Base-by-base conservation (phyloP, 2,888 invertebrate genomes). In the Cantharis flavilabris region DNA sequence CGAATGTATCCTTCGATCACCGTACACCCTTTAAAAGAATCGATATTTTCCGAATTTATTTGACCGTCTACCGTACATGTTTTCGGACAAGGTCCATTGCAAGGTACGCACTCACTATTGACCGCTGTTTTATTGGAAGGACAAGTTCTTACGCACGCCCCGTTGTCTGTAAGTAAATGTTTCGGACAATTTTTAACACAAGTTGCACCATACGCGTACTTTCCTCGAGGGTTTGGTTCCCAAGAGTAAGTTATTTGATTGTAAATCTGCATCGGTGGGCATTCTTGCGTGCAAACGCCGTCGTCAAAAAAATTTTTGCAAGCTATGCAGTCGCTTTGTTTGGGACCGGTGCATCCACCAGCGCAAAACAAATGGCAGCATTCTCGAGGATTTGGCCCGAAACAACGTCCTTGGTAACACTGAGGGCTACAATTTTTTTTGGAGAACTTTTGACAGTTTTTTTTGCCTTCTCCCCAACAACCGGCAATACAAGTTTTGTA, bases 331-430 rank as follows among this genome's bases (percentile, higher is more conserved):
- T 98, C 97, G 85, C 94, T 96, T 83, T 97, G 96, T 78, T 95
- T 94, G 0, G 98, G 98, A 0, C 98, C 99, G 0, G 93, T 95
- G 87, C 99, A 99, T 11, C 99, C 99, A 16, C 98, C 99, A 7
- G 98, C 98, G 88, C 99, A 99, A 88, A 98, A 98, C 11, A 97
- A 91, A 88, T 99, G 98, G 87, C 99, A 99, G 87, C 99, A 99
- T 86, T 98, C 96, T 63, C 97, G 91, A 0, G 98, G 97, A 82
- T 96, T 94, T 0, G 94, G 92, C 0, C 98, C 98, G 86, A 97
- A 99, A 87, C 99, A 99, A 75, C 98, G 92, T 1, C 98, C 98
- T 86, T 96, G 95, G 82, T 95, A 95, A 87, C 99, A 99, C 86
- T 98, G 98, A 0, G 96, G 96, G 81, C 97, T 96, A 87, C 99